Evolutionary conservation across 2,888 invertebrate genomes (phyloP).

Genomic region (Philaethria dido): DNA sequence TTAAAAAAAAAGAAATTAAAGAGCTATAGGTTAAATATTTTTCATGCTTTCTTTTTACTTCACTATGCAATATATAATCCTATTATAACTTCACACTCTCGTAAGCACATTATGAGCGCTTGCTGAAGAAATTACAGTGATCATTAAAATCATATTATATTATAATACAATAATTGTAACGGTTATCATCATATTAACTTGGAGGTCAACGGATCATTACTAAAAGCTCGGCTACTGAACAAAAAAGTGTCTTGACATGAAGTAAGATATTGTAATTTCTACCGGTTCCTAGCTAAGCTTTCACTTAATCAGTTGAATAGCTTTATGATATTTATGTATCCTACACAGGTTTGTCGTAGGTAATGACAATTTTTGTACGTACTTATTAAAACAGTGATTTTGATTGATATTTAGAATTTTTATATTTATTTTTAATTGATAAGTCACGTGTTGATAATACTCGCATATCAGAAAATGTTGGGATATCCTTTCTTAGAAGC

Average conservation of each 20-base stretch:
- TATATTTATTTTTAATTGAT: too few species aligned
- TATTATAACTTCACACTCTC: neutral
- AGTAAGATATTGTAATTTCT: constrained; percentile 18
- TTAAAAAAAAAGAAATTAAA: too few species aligned
- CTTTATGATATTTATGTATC: neutral
- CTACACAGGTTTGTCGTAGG: neutral
- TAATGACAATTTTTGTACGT: neutral
- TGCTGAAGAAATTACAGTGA: neutral
- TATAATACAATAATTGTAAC: constrained; percentile 12
- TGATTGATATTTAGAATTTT: too few species aligned
- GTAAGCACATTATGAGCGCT: neutral
- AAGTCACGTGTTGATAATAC: too few species aligned
- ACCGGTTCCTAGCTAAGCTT: constrained; percentile 2
- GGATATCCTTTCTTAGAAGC: too few species aligned
- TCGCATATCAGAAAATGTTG: too few species aligned
- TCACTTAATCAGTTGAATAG: neutral
- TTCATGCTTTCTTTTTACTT: too few species aligned
- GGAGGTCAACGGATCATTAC: constrained; percentile 16
- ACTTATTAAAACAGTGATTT: too few species aligned
- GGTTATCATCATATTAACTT: neutral
- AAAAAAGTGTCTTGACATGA: neutral
- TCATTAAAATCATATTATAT: constrained; percentile 7
- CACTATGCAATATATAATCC: neutral
- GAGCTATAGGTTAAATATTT: too few species aligned
- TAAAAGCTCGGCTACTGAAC: constrained; percentile 8